Evolutionary conservation across 2,113 vertebrate genomes (phyloP).

Genomic region (Laticauda colubrina): DNA sequence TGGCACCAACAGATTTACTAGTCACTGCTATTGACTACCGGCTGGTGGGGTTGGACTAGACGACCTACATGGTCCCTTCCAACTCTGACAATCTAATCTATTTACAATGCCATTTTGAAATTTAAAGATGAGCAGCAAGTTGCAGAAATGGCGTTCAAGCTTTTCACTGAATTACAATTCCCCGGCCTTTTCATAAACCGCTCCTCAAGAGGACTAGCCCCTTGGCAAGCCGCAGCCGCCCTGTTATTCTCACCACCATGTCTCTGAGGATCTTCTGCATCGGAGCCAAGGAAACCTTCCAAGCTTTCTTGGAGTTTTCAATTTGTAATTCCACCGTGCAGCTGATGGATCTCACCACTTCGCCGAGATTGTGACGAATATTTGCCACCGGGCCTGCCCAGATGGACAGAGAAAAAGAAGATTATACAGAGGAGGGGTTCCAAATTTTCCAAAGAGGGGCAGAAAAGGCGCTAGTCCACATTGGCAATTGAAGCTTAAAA

Average conservation of each 20-base stretch:
- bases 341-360: slow-evolving; percentile 74
- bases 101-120: not conserved
- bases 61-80: too few species aligned
- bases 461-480: not conserved
- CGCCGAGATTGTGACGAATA: slow-evolving; percentile 74
- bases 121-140: not conserved
- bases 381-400: slow-evolving; percentile 79
- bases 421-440: not conserved
- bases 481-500: not conserved
- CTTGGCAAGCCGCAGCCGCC: not conserved
- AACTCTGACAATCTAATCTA: too few species aligned
- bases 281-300: slow-evolving; percentile 67
- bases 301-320: slow-evolving; percentile 73
- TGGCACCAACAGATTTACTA: not conserved
- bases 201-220: not conserved
- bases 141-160: not conserved
- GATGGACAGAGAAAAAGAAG: not conserved
- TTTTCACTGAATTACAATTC: not conserved
- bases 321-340: slow-evolving; percentile 86
- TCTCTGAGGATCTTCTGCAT: slow-evolving; percentile 68
- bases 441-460: not conserved
- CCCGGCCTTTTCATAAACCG: not conserved
- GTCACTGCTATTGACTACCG: too few species aligned
- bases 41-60: too few species aligned
- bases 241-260: slow-evolving; percentile 70